Percentiles rank a stretch among this genome's conserved stretches.
Evolutionary conservation across 2,113 vertebrate genomes (phyloP).

Genomic region (Alectura lathami): DNA sequence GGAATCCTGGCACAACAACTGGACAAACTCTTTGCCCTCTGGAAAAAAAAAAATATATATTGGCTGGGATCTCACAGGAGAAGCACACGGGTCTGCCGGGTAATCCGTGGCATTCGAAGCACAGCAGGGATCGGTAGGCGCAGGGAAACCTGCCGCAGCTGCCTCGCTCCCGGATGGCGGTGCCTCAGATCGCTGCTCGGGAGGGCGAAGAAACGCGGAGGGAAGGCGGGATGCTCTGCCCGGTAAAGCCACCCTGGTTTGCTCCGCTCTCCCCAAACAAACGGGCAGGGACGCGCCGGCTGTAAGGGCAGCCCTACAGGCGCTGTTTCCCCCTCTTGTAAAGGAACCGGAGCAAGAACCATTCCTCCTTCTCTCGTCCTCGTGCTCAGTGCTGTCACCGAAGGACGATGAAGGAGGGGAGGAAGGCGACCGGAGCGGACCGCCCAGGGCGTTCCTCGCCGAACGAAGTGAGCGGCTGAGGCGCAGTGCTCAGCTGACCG

Average conservation of each 20-base stretch:
- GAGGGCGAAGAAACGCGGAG: background rate
- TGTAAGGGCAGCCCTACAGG: too few relatives aligned
- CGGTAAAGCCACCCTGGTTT: background rate
- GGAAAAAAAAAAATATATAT: rapidly evolving
- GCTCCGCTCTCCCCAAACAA: too few relatives aligned
- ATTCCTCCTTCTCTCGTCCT: background rate
- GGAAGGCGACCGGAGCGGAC: background rate
- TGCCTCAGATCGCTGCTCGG: too few relatives aligned
- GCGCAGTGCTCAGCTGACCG: too few relatives aligned
- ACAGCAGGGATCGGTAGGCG: background rate
- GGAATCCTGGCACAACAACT: background rate
- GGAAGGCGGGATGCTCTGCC: background rate
- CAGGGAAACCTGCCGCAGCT: background rate
- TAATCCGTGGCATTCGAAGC: rapidly evolving
- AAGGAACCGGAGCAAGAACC: background rate
- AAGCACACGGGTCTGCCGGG: rapidly evolving
- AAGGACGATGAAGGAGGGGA: background rate
- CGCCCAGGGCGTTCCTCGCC: background rate
- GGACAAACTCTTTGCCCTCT: background rate
- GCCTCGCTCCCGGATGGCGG: background rate
- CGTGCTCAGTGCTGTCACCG: background rate
- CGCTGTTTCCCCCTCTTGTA: too few relatives aligned
- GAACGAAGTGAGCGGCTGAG: too few relatives aligned
- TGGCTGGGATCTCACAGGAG: background rate
- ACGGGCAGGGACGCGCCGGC: too few relatives aligned